A percentile compares a stretch with the other conserved stretches of the same genome.
These are phyloP conservation scores for Callipepla californica DNA, from an alignment of 2,113 vertebrate genomes.

Conservation along the genomic window DNA sequence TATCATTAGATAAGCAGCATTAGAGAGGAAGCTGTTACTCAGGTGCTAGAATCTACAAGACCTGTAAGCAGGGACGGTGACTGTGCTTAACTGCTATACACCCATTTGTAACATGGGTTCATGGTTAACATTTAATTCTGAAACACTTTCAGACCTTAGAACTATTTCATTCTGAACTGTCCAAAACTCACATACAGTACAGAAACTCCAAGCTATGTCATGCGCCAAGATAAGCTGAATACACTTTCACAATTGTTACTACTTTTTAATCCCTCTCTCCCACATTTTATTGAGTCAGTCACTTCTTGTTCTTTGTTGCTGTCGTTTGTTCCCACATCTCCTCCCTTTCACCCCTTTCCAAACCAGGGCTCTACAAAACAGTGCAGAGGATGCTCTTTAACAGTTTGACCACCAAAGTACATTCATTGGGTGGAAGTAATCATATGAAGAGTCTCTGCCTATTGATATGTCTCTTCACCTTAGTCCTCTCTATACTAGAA, in stretches of 20 bases:
- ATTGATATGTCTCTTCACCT: neutral
- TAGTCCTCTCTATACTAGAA: neutral
- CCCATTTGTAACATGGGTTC: neutral
- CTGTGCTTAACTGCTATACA: neutral
- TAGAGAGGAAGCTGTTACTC: neutral
- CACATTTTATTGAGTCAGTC: neutral
- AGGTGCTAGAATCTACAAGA: neutral
- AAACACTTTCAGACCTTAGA: neutral
- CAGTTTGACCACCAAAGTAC: neutral
- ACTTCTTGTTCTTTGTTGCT: neutral
- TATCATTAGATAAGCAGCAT: neutral
- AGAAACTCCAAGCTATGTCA: neutral
- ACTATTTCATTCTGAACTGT: neutral
- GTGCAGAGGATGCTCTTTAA: neutral
- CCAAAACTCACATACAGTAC: neutral
- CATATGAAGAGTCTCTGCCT: neutral
- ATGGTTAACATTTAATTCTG: neutral
- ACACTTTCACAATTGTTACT: neutral
- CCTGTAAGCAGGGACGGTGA: accelerated
- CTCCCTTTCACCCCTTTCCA: neutral
- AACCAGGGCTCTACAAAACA: neutral
- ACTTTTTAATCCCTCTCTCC: neutral
- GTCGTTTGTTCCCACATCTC: neutral
- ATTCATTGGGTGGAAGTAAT: neutral
- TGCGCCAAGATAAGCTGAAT: neutral